Base-by-base conservation (phyloP, 2,113 vertebrate species). In the Cephalopholis sonnerati region DNA sequence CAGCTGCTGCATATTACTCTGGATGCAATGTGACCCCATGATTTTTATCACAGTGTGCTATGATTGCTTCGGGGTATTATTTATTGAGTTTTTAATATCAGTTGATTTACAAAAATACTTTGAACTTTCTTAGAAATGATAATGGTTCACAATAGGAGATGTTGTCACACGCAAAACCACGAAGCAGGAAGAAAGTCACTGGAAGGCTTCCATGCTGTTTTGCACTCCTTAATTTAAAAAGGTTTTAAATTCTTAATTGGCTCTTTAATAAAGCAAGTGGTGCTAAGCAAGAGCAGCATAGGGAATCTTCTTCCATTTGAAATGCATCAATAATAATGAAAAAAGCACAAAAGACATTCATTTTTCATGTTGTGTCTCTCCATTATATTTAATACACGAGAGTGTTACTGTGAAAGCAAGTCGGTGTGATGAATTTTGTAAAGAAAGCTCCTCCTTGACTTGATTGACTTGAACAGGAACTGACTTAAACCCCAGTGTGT, bases 281-380 rank as follows among this genome's bases (percentile, higher is more conserved):
- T 79, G 75, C 77, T 67, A 85, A 80, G 89, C 81, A 90, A 87
- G 64, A 72, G 81, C 53, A 74, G 85, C 78, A 71, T 53, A 69
- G 89, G 67, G 77, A 68, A 61, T 84, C 86, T 57, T 74, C 66
- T 89, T 89, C 87, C 86, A 91, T 87, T 90, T 86, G 87, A 89
- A 90, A 89, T 85, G 73, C 91, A 93, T 93, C 88, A 92, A 89
- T 93, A 89, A 73, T 85, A 87, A 92, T 84, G 85, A 72, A 87
- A 86, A 82, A 90, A 83, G 72, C 69, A 90, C 82, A 92, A 89
- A 90, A 87, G 84, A 61, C 27, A 83, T 93, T 51, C 2, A 86
- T 91, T 73, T 91, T 93, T 89, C 57, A 93, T 86, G 63, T 73
- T 74, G 46, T 59, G 68, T 77, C 76, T 78, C 59, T 82, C 77